phyloP scores from a whole-genome alignment of 92 coral and sea anemone species.

The Chrysogorgia sp. region DNA sequence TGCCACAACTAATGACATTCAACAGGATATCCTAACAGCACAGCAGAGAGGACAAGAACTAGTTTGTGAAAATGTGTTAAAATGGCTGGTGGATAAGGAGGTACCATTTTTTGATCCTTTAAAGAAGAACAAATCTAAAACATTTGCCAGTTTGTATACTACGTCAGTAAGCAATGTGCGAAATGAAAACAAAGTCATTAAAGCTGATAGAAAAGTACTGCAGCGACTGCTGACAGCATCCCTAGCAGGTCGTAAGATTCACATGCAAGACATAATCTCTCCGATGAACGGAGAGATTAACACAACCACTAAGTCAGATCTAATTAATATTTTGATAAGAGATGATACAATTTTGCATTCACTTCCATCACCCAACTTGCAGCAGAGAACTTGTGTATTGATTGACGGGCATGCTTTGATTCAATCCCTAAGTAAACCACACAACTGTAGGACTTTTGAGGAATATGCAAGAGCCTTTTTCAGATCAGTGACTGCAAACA shows the following conservation, averaged over 20 bases:
- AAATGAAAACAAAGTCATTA: slow-evolving; percentile 21
- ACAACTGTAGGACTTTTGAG: slow-evolving; percentile 26
- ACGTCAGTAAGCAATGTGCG: neutral
- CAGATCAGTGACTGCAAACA: neutral
- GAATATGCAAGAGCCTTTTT: slow-evolving; percentile 32
- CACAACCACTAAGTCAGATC: slow-evolving; percentile 18
- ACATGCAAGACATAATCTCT: slow-evolving; percentile 22
- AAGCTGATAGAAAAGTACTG: slow-evolving; percentile 31
- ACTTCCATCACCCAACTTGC: neutral
- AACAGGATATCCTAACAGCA: slow-evolving; percentile 21
- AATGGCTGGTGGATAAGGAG: slow-evolving; percentile 25
- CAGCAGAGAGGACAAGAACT: neutral
- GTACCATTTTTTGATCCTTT: slow-evolving; percentile 28
- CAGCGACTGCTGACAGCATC: slow-evolving; percentile 36
- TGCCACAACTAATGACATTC: slow-evolving; percentile 26
- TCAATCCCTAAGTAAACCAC: slow-evolving; percentile 35
- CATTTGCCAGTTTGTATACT: slow-evolving; percentile 20
- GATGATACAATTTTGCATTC: neutral
- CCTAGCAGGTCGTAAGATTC: slow-evolving; percentile 33
- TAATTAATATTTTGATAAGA: too few species aligned
- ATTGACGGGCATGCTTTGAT: slow-evolving; percentile 32
- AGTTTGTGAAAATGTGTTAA: neutral
- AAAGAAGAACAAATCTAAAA: slow-evolving; percentile 17
- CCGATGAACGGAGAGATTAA: slow-evolving; percentile 17
- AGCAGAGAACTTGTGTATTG: slow-evolving; percentile 22